phyloP scores from a whole-genome alignment of 2,113 vertebrate genomes.

The Tychaedon coryphoeus region DNA sequence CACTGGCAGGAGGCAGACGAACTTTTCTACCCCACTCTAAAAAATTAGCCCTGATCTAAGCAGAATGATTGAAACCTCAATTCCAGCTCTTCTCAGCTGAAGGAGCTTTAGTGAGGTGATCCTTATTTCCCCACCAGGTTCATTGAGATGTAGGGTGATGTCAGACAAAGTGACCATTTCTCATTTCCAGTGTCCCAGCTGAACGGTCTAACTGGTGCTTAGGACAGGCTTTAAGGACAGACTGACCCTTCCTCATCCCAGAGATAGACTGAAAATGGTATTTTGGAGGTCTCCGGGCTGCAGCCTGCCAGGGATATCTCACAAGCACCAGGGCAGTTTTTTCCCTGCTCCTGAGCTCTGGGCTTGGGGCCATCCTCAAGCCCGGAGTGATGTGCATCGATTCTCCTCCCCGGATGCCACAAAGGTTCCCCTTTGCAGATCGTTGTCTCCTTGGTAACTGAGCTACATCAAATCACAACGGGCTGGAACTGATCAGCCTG shows the following conservation, averaged over 20 bases:
- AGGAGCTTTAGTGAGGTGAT: not conserved
- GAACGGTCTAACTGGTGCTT: not conserved
- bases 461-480: not conserved
- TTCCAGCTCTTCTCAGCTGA: not conserved
- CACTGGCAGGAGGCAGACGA: not conserved
- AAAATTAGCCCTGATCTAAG: not conserved
- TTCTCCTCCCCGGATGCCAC: not conserved
- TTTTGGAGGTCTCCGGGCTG: not conserved
- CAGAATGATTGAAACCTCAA: not conserved
- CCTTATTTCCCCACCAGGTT: not conserved
- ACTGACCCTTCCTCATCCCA: not conserved
- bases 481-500: not conserved
- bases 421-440: not conserved
- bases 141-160: too few species aligned
- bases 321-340: not conserved
- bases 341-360: not conserved
- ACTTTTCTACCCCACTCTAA: not conserved
- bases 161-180: not conserved
- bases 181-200: fast-evolving
- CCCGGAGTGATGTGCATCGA: not conserved
- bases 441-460: conserved; percentile 27
- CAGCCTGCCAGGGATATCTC: not conserved
- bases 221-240: not conserved
- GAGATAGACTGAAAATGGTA: not conserved
- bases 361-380: not conserved